Base-by-base conservation (phyloP, 2,113 vertebrate genomes). In the Xenus cinereus region DNA sequence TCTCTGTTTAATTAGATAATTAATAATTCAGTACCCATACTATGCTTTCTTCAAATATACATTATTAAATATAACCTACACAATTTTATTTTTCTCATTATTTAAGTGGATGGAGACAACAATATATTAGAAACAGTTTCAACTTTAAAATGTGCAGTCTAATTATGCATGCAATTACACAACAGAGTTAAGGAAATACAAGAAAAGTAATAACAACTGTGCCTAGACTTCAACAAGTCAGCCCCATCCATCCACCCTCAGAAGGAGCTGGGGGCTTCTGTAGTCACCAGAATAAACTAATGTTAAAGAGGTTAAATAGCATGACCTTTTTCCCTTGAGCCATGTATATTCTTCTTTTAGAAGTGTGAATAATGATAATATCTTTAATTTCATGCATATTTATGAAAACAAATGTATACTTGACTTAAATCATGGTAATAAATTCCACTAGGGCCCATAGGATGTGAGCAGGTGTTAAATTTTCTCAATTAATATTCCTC, bases 261-360 rank as follows among this genome's bases (percentile, higher is more conserved):
- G 26, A 75, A 68, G 13, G 2, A 8, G 1, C 3, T 57, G 7
- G 46, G 3, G 4, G 3, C 7, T 71, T 67, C 37, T 71, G 2
- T 4, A 71, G 8, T 19, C 14, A 37, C 4, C 11, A 48, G 12
- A 85, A 66, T 24, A 71, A 75, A 64, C 3, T 14, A 23, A 1
- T 33, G 7, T 73, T 80, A 63, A 86, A 74, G 11, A 76, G 3
- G 9, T 66, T 74, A 53, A 74, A 74, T 32, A 74, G 5, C 2
- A 41, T 57, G 15, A 77, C 7, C 4, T 50, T 80, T 45, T 86
- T n/a, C 2, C 4, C 7, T 46, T 54, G 5, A 84, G 19, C 3
- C 33, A 32, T 16, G 11, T 67, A 54, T 59, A 27, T 46, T 90
- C 43, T 72, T 71, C n/a, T 87, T 45, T 84, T 35, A n/a, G 54